Conservation (phyloP, 2,797 vertebrate species). For the Gambelia wislizenii region DNA sequence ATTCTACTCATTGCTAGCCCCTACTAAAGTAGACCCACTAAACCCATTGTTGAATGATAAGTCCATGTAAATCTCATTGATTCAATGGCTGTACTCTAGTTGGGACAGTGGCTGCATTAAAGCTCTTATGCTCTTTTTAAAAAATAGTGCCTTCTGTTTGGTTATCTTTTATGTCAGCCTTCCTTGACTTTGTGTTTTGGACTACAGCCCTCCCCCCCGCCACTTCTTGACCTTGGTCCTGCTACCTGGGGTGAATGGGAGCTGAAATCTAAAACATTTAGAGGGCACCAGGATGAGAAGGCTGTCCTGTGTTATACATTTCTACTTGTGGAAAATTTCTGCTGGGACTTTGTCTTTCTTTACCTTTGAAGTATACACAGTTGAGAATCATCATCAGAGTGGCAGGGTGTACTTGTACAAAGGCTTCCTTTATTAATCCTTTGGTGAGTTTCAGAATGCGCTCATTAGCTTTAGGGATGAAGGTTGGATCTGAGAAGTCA, state of each 20-base stretch:
- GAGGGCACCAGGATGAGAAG: neutral
- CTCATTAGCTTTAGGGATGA: conserved; percentile 87
- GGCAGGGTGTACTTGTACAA: conserved; percentile 87
- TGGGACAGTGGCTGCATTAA: no score
- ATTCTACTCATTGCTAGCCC: neutral
- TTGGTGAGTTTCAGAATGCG: conserved; percentile 93
- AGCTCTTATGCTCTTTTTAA: no score
- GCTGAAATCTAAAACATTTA: neutral
- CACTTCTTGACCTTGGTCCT: no score
- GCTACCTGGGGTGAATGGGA: neutral
- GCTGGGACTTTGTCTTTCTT: conserved; percentile 39
- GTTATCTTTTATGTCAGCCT: neutral
- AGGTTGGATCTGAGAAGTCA: conserved; percentile 89
- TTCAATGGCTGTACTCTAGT: no score
- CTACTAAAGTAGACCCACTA: no score
- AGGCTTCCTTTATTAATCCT: conserved; percentile 91
- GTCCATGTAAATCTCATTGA: no score
- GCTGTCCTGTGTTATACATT: neutral
- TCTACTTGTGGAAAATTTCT: neutral
- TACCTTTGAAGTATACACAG: conserved; percentile 98
- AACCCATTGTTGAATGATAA: no score
- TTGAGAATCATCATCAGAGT: conserved; percentile 95
- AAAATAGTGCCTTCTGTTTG: no score
- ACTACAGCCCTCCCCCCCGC: neutral
- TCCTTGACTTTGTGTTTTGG: neutral